phyloP scores from a whole-genome alignment of 2,888 invertebrate species.

The Netelia virgata region DNA sequence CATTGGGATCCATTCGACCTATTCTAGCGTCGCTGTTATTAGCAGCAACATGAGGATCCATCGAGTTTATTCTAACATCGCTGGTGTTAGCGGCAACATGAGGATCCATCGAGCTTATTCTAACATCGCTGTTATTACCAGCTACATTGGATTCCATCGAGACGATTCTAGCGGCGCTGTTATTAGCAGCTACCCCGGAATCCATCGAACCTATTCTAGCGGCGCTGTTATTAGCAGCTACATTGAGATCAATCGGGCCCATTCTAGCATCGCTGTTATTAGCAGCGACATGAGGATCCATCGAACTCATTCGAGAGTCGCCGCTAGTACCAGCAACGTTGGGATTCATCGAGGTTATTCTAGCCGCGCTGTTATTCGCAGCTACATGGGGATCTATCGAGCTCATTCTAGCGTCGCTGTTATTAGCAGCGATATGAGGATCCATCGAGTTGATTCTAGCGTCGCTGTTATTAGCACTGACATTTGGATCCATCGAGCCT shows the following conservation, averaged over 20 bases:
- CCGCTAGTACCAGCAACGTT: background rate
- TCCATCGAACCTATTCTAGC: slow-evolving; percentile 41
- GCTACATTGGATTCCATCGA: slow-evolving; percentile 29
- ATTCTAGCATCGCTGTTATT: slow-evolving; percentile 49
- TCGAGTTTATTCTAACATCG: slow-evolving; percentile 39
- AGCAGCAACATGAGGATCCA: slow-evolving; percentile 1
- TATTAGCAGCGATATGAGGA: slow-evolving; percentile 40
- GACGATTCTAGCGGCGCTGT: slow-evolving; percentile 13
- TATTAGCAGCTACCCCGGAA: too few species aligned
- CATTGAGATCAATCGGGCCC: background rate
- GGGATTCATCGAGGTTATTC: slow-evolving; percentile 25
- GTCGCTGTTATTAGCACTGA: background rate
- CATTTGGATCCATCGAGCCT: slow-evolving; percentile 8
- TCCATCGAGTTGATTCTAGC: slow-evolving; percentile 12
- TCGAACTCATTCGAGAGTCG: slow-evolving; percentile 11
- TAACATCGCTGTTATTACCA: slow-evolving; percentile 39
- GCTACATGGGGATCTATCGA: background rate
- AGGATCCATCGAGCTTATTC: too few species aligned
- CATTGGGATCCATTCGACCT: slow-evolving; percentile 7
- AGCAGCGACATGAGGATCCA: slow-evolving; percentile 26
- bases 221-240: slow-evolving; percentile 34
- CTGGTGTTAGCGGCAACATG: slow-evolving; percentile 17
- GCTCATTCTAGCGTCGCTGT: slow-evolving; percentile 31
- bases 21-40: slow-evolving; percentile 14
- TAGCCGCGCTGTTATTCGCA: slow-evolving; percentile 46